A percentile compares a stretch with the other conserved stretches of the same genome.
Conservation (phyloP, 2,113 vertebrate species). For the Solenodon paradoxus region DNA sequence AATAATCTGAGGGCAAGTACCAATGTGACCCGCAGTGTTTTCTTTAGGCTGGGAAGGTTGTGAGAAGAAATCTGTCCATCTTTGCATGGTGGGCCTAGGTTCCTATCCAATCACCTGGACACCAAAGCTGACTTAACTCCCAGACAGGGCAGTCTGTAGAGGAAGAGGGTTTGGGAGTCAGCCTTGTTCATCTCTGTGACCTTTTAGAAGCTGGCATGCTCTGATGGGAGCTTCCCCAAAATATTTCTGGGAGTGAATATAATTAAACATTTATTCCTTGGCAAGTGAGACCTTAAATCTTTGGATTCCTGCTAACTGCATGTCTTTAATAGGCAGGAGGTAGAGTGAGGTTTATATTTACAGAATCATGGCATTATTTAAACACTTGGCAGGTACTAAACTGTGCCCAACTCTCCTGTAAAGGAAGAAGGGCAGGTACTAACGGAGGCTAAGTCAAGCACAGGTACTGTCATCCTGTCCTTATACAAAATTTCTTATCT, state of each 20-base stretch:
- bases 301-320: neutral
- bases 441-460: neutral
- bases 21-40: too few species aligned
- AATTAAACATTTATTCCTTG: neutral
- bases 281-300: neutral
- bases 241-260: neutral
- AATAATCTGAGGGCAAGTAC: too few species aligned
- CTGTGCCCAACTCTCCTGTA: neutral
- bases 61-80: neutral
- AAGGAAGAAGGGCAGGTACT: neutral
- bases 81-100: neutral
- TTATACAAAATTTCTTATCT: neutral
- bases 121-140: too few species aligned
- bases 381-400: neutral
- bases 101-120: neutral
- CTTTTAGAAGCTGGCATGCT: neutral
- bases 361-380: neutral
- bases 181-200: neutral
- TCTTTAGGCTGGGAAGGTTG: too few species aligned
- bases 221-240: neutral
- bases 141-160: neutral
- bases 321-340: neutral
- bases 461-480: neutral
- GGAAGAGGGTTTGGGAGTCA: fast-evolving
- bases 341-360: too few species aligned